Percentiles rank a stretch among this genome's conserved stretches.
These are phyloP conservation scores for Nicator chloris DNA, from an alignment of 2,113 vertebrate species.

Conservation along the genomic window DNA sequence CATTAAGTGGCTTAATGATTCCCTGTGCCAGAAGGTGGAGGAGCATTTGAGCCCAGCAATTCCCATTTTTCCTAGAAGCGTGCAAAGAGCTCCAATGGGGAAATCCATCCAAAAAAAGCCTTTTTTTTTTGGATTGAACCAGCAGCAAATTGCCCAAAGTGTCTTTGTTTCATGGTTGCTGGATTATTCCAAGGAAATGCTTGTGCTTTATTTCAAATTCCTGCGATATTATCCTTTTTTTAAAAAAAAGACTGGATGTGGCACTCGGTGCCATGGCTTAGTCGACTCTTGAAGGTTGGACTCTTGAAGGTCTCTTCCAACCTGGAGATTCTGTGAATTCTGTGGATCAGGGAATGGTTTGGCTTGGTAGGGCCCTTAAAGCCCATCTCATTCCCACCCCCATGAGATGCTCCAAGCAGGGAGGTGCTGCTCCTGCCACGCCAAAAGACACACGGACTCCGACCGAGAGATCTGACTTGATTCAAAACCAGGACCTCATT, in stretches of 20 bases:
- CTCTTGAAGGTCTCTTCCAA: too few relatives aligned
- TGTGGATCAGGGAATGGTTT: not conserved
- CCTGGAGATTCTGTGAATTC: too few relatives aligned
- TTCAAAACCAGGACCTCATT: too few relatives aligned
- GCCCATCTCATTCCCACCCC: not conserved
- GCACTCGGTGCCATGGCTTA: too few relatives aligned
- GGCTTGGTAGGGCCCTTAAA: not conserved
- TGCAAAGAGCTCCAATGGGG: not conserved
- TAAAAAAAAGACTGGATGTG: too few relatives aligned
- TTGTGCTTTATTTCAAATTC: rapidly evolving
- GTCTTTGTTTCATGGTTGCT: not conserved
- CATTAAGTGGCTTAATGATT: not conserved
- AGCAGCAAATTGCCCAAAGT: rapidly evolving
- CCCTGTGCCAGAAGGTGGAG: not conserved
- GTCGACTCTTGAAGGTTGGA: too few relatives aligned
- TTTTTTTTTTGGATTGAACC: not conserved
- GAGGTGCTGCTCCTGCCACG: too few relatives aligned
- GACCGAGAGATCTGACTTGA: too few relatives aligned
- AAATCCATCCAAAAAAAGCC: not conserved
- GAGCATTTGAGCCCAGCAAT: not conserved
- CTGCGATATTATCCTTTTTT: not conserved
- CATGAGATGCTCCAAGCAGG: not conserved
- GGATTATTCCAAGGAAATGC: not conserved
- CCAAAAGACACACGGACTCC: too few relatives aligned
- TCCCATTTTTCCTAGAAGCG: not conserved